These are phyloP conservation scores for Tadarida brasiliensis DNA, from an alignment of 2,797 vertebrate genomes.

Conservation along the genomic window DNA sequence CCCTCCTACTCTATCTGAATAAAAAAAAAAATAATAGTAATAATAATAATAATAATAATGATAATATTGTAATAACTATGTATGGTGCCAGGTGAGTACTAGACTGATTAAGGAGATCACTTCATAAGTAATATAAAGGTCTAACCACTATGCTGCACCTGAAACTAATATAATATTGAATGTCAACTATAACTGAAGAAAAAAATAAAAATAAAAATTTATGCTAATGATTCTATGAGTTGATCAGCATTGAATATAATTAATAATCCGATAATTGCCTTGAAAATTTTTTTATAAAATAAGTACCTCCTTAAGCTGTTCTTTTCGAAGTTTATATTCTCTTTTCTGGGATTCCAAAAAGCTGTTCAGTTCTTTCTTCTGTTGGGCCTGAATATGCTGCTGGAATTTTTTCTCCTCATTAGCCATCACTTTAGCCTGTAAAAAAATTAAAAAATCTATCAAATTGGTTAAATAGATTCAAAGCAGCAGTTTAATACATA, in stretches of 20 bases:
- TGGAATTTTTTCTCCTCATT: slow-evolving; percentile 99
- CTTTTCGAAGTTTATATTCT: slow-evolving; percentile 99
- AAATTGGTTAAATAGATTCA: slow-evolving; percentile 56
- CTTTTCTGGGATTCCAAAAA: slow-evolving; percentile 98
- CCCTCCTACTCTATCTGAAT: no score
- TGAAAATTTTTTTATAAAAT: neutral
- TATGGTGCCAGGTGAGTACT: neutral
- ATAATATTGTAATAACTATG: neutral
- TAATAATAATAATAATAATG: no score
- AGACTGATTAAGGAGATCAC: neutral
- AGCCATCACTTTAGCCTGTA: slow-evolving; percentile 95
- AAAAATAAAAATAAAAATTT: neutral
- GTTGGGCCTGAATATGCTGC: slow-evolving; percentile 98
- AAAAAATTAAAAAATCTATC: slow-evolving; percentile 69
- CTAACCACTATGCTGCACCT: neutral
- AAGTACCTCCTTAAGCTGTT: slow-evolving; percentile 97
- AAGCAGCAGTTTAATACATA: slow-evolving; percentile 49
- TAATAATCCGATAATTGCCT: neutral
- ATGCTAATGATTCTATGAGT: slow-evolving; percentile 14
- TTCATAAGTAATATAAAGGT: neutral
- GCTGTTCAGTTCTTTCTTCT: slow-evolving; percentile 98
- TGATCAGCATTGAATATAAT: neutral
- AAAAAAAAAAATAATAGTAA: no score
- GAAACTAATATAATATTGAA: slow-evolving; percentile 2
- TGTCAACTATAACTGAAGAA: neutral